Base-by-base conservation (phyloP, 2,797 vertebrate species). In the Neoniphon sammara region DNA sequence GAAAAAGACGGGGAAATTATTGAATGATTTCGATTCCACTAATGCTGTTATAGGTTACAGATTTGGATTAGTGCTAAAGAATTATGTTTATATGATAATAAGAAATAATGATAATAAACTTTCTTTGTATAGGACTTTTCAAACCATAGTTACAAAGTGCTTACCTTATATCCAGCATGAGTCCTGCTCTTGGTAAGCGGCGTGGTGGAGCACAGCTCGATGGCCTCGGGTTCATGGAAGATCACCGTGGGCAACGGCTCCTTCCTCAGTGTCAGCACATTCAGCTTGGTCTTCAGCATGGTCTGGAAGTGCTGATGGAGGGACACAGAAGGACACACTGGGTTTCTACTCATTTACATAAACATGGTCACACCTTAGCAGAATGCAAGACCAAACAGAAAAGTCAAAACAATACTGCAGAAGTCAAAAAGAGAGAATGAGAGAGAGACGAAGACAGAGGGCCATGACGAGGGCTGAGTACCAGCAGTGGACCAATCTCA, bases 271-370 rank as follows among this genome's bases (percentile, higher is more conserved):
- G 97, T 98, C 88, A 99, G 92, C 92, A 99, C 98, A 90, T 99
- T 99, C 83, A 99, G 74, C 91, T 98, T 99, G 42, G 96, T 97
- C 93, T 99, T 99, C 94, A 99, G 90, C 97, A 99, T 99, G 90
- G 96, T 99, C 95, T 99, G 98, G 93, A 99, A 98, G 94, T 99
- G 97, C 98, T 99, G 91, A 75, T 70, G 21, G 36, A 53, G 55
- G 50, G 63, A 42, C 20, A 49, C 18, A 68, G 27, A 66, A 4
- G 46, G 36, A 20, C 21, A 25, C 3, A 25, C 4, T 21, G 50
- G 7, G 31, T 34, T 25, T 27, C 25, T 54, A 12, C 20, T 23
- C 9, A 23, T 1, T 46, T 17, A 46, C 14, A 14, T 17, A 44
- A 44, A 44, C 44, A 46, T 15, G 44, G 36, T 39, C 11, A 39